phyloP scores from a whole-genome alignment of 92 coral and sea anemone species.

The Pocillopora grandis region DNA sequence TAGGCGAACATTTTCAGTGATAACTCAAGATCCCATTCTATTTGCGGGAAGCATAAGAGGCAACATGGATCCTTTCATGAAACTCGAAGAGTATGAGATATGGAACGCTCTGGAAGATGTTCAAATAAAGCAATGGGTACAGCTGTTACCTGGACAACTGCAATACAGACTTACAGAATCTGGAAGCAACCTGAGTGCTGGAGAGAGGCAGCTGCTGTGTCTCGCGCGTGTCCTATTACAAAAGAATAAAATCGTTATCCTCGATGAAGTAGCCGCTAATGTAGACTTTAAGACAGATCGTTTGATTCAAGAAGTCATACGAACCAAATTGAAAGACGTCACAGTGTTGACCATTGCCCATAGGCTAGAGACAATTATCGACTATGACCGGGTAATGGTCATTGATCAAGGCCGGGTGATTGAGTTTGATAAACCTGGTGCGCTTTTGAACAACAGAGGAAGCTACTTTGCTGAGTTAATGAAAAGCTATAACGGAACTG shows the following conservation, averaged over 20 bases:
- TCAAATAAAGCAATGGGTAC: conserved; percentile 39
- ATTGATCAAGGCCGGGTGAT: conserved; percentile 36
- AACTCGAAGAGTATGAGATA: conserved; percentile 47
- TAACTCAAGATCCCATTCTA: conserved; percentile 65
- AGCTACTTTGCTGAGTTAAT: conserved; percentile 39
- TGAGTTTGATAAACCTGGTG: conserved; percentile 45
- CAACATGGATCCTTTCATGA: conserved; percentile 59
- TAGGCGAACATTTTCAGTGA: conserved; percentile 54
- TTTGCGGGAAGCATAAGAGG: conserved; percentile 54
- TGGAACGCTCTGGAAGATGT: conserved; percentile 60
- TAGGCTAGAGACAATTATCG: conserved; percentile 41
- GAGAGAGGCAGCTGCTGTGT: conserved; percentile 51
- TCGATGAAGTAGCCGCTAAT: conserved; percentile 61
- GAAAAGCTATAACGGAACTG: conserved; percentile 23
- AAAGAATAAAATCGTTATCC: conserved; percentile 43
- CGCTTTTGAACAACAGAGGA: conserved; percentile 29
- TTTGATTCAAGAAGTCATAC: conserved; percentile 53
- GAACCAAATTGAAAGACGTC: conserved; percentile 36
- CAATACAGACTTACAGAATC: conserved; percentile 40
- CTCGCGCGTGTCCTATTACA: conserved; percentile 47
- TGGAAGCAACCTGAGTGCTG: conserved; percentile 52
- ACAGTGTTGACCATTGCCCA: conserved; percentile 53
- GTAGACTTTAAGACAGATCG: conserved; percentile 55
- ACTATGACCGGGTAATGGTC: conserved; percentile 39
- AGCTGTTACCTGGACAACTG: conserved; percentile 35